Conservation (phyloP, 2,797 vertebrate genomes). For the Pangasius djambal region DNA sequence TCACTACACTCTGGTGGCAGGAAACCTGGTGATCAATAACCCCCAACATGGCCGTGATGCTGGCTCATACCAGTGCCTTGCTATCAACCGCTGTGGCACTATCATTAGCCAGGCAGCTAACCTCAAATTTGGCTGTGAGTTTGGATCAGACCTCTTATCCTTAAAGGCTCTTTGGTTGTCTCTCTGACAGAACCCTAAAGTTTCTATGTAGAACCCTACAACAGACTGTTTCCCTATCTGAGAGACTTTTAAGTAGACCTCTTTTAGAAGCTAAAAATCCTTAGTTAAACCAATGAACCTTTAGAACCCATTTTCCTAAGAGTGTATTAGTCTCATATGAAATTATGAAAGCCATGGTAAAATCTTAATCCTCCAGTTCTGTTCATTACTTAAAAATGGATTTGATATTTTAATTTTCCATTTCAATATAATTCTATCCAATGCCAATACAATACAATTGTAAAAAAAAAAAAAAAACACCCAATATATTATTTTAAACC, state of each 20-base stretch:
- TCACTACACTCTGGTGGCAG: slow-evolving; percentile 87
- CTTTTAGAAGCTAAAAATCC: not conserved
- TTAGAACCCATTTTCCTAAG: not conserved
- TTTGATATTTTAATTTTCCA: not conserved
- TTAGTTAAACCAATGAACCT: not conserved
- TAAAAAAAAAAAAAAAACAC: not conserved
- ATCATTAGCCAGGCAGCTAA: slow-evolving; percentile 90
- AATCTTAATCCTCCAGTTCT: not conserved
- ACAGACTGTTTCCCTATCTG: not conserved
- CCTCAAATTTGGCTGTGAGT: slow-evolving; percentile 95
- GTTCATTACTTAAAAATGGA: not conserved
- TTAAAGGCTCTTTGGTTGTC: not conserved
- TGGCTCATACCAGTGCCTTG: slow-evolving; percentile 93
- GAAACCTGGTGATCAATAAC: slow-evolving; percentile 88
- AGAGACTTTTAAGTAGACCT: not conserved
- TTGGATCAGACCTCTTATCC: not conserved
- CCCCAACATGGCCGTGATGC: slow-evolving; percentile 81
- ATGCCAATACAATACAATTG: not conserved
- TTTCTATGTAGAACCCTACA: not conserved
- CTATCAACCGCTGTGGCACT: slow-evolving; percentile 87
- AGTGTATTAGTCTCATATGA: not conserved
- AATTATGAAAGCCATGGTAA: not conserved
- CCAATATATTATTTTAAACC: not conserved
- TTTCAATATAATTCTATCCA: not conserved
- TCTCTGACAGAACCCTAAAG: not conserved